Evolutionary conservation across 2,113 vertebrate species (phyloP).

Genomic region (Myrmophylax atrothorax): DNA sequence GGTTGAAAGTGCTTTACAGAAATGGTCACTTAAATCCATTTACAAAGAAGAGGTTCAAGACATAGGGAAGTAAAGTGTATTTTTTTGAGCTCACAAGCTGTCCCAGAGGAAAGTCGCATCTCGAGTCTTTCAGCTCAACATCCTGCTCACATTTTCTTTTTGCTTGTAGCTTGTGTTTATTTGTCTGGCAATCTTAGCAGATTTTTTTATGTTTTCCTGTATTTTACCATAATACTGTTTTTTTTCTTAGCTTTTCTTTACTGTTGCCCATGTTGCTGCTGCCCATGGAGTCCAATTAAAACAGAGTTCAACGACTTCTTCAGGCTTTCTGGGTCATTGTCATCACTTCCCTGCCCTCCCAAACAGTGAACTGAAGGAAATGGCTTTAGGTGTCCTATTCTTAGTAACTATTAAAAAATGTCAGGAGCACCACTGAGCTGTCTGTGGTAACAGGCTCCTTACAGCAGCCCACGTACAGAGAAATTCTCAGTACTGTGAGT

Average conservation of each 20-base stretch:
- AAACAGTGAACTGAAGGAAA: background rate
- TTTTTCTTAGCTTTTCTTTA: background rate
- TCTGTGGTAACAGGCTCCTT: conserved; percentile 14
- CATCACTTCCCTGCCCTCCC: background rate
- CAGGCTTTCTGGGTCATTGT: background rate
- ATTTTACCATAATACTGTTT: background rate
- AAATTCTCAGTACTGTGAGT: conserved; percentile 5
- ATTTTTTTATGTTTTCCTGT: background rate
- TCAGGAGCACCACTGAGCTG: conserved; percentile 12
- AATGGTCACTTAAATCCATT: background rate
- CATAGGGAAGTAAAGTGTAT: background rate
- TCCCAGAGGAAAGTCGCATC: background rate
- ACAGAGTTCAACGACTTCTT: background rate
- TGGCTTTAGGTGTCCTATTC: conserved; percentile 27
- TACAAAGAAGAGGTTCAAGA: background rate
- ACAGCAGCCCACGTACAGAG: background rate
- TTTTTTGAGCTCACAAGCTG: background rate
- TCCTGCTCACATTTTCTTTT: rapidly evolving
- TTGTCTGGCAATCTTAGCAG: background rate
- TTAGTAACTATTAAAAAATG: conserved; percentile 43
- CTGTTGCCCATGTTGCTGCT: background rate
- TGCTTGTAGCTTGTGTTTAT: background rate
- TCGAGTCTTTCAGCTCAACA: background rate
- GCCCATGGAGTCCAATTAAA: background rate
- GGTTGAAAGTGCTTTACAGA: background rate